These are phyloP conservation scores for Tetrao urogallus DNA, from an alignment of 2,113 vertebrate species.

Conservation along the genomic window DNA sequence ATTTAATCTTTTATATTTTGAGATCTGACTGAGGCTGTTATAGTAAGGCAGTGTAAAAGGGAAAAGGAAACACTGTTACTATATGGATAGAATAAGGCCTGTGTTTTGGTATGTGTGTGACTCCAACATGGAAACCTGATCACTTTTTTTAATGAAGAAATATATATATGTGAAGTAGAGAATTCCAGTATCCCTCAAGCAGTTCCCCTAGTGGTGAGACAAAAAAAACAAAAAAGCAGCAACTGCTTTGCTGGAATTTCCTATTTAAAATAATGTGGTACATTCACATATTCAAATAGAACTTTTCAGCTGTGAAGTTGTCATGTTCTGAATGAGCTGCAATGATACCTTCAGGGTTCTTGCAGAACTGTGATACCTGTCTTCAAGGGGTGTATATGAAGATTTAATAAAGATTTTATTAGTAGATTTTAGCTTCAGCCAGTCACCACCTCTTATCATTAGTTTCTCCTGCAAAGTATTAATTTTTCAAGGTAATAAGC, in stretches of 20 bases:
- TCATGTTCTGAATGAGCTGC: constrained; percentile 11
- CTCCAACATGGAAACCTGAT: not conserved
- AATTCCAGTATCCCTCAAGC: constrained; percentile 14
- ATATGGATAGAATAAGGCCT: not conserved
- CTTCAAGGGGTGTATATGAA: not conserved
- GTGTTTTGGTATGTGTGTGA: not conserved
- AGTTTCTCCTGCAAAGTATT: not conserved
- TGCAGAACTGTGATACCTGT: not conserved
- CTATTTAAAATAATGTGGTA: constrained; percentile 62
- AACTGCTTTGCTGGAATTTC: constrained; percentile 64
- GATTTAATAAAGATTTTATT: constrained; percentile 16
- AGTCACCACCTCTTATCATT: not conserved
- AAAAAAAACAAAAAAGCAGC: constrained; percentile 27
- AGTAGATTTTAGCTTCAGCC: not conserved
- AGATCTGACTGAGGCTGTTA: not conserved
- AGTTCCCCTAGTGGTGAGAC: not conserved
- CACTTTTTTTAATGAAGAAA: not conserved
- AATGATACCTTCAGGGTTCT: not conserved
- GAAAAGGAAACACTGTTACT: not conserved
- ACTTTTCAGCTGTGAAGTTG: not conserved
- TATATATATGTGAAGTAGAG: not conserved
- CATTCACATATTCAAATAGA: constrained; percentile 16
- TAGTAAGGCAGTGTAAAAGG: not conserved
- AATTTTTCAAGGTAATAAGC: not conserved
- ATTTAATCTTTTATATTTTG: not conserved